These are phyloP conservation scores for Vanessa tameamea DNA, from an alignment of 1,140 invertebrate species.

Conservation along the genomic window DNA sequence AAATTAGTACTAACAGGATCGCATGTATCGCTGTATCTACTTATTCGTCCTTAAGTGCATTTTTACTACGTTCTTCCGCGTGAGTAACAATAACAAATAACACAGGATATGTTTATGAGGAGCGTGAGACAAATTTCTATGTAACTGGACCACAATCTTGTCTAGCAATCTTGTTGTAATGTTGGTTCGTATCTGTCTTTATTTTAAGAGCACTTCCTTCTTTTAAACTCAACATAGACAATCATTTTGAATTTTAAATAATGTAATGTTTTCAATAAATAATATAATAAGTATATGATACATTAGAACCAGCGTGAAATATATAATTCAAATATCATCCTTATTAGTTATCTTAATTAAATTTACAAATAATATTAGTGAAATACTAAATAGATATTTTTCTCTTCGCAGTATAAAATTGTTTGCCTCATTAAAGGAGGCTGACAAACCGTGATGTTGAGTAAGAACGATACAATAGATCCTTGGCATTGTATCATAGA, in stretches of 20 bases:
- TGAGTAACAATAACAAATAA: conserved; percentile 43
- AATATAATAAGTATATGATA: too few species aligned
- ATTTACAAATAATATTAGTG: too few species aligned
- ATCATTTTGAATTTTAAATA: too few species aligned
- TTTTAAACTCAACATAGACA: too few species aligned
- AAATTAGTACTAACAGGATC: conserved; percentile 1
- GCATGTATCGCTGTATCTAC: neutral
- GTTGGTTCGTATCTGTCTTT: conserved; percentile 9
- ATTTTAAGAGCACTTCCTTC: neutral
- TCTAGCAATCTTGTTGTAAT: conserved; percentile 25
- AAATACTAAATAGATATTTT: too few species aligned
- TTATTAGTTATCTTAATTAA: neutral
- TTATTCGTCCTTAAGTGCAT: conserved; percentile 34
- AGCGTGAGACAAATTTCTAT: conserved; percentile 39
- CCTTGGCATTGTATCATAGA: conserved; percentile 24
- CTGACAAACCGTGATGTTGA: neutral
- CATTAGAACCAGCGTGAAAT: too few species aligned
- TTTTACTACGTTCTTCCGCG: conserved; percentile 45
- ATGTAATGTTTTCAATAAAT: too few species aligned
- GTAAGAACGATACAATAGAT: conserved; percentile 7
- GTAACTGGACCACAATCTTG: conserved; percentile 38
- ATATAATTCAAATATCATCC: too few species aligned
- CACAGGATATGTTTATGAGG: conserved; percentile 39
- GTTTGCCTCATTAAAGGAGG: conserved; percentile 1
- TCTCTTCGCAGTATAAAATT: neutral